These are phyloP conservation scores for Chloroceryle amazona DNA, from an alignment of 2,797 vertebrate genomes.

Conservation along the genomic window DNA sequence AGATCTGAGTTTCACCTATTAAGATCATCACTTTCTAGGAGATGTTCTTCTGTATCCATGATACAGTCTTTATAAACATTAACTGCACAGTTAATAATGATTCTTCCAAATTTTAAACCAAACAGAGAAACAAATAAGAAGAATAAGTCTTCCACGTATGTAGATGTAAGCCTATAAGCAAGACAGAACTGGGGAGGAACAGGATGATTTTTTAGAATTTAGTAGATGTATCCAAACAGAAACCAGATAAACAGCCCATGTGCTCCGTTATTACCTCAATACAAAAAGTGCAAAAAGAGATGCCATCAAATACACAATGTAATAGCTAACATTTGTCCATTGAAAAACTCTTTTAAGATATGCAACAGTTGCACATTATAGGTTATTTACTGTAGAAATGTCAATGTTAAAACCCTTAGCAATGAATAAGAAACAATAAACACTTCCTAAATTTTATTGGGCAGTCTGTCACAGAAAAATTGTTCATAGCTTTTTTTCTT, in stretches of 20 bases:
- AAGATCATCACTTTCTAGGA: neutral
- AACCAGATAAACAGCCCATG: neutral
- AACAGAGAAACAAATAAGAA: neutral
- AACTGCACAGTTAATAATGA: neutral
- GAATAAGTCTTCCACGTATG: neutral
- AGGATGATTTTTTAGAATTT: neutral
- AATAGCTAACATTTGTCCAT: neutral
- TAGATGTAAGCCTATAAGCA: accelerated
- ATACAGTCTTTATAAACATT: neutral
- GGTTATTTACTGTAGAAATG: neutral
- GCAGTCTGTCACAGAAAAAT: neutral
- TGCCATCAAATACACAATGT: neutral
- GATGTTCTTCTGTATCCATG: neutral
- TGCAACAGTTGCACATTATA: neutral
- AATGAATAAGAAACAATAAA: neutral
- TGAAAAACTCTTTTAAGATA: neutral
- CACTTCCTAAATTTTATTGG: neutral
- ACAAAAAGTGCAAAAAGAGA: neutral
- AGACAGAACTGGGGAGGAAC: neutral
- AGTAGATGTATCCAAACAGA: neutral
- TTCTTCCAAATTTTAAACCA: neutral
- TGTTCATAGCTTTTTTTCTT: neutral
- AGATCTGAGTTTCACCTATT: neutral
- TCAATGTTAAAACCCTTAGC: neutral
- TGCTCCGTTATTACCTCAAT: neutral